phyloP scores from a whole-genome alignment of 2,888 invertebrate species.

The Leptinotarsa tumamoca region DNA sequence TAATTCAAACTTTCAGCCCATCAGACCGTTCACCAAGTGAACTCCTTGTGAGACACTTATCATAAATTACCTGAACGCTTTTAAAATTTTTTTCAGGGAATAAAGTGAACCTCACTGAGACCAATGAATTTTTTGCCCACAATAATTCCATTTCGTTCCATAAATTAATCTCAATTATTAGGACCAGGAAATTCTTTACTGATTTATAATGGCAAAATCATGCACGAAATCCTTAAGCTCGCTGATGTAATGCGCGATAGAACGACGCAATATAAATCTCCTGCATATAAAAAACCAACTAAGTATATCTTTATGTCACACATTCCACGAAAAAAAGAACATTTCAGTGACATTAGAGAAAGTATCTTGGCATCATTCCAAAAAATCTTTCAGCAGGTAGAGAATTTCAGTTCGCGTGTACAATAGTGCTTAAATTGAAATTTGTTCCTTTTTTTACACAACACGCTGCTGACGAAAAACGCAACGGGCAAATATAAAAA shows the following conservation, averaged over 20 bases:
- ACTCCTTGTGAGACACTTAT: too few relatives aligned
- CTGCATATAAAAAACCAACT: neutral
- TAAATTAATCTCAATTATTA: neutral
- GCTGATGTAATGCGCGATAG: neutral
- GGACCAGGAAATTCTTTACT: neutral
- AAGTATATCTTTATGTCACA: slow-evolving; percentile 6
- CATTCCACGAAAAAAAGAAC: neutral
- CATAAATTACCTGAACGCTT: too few relatives aligned
- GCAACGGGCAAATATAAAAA: slow-evolving; percentile 20
- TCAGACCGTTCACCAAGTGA: too few relatives aligned
- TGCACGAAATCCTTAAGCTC: neutral
- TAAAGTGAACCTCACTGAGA: too few relatives aligned
- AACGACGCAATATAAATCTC: neutral
- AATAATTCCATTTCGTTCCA: too few relatives aligned
- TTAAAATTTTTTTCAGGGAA: too few relatives aligned
- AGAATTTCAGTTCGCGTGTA: slow-evolving; percentile 19
- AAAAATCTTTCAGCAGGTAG: slow-evolving; percentile 16
- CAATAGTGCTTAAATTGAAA: slow-evolving; percentile 17
- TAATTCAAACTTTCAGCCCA: too few relatives aligned
- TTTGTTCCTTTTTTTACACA: slow-evolving; percentile 17
- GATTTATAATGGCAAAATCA: slow-evolving; percentile 2
- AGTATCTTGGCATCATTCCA: slow-evolving; percentile 12
- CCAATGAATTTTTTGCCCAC: too few relatives aligned
- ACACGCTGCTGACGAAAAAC: slow-evolving; percentile 19
- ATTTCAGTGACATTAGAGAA: neutral